Evolutionary conservation across 1,140 invertebrate species (phyloP).

Genomic region (Procambarus clarkii): DNA sequence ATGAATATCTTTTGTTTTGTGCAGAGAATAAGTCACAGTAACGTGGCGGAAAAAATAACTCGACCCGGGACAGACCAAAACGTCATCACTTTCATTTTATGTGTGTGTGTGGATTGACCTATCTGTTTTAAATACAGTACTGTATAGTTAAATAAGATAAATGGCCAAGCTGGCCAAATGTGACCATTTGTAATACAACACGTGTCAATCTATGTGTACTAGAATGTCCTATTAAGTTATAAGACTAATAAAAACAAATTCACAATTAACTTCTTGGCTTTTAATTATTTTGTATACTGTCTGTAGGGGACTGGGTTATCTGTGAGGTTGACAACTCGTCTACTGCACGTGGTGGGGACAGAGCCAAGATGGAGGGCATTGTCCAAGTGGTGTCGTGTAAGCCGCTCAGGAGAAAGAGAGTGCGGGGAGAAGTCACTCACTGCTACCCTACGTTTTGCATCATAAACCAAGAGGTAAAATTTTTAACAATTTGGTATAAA

Average conservation of each 20-base stretch:
- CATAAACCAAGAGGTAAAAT: constrained; percentile 46
- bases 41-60: too few species aligned
- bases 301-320: constrained; percentile 48
- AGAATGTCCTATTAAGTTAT: too few species aligned
- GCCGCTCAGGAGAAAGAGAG: constrained; percentile 45
- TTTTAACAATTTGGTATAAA: background rate
- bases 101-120: too few species aligned
- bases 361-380: background rate
- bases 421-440: constrained; percentile 43
- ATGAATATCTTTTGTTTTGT: background rate
- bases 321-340: constrained; percentile 19
- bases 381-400: constrained; percentile 23
- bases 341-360: background rate
- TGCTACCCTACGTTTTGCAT: constrained; percentile 6
- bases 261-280: background rate
- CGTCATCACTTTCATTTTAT: too few species aligned
- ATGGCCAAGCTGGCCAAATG: too few species aligned
- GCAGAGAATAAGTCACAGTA: too few species aligned
- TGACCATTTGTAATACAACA: too few species aligned
- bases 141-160: too few species aligned
- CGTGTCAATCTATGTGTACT: too few species aligned
- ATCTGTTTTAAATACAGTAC: too few species aligned
- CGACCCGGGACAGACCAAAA: too few species aligned
- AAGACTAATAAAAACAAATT: too few species aligned
- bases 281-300: background rate